Conservation (phyloP, 2,888 invertebrate genomes). For the Acronicta psi region DNA sequence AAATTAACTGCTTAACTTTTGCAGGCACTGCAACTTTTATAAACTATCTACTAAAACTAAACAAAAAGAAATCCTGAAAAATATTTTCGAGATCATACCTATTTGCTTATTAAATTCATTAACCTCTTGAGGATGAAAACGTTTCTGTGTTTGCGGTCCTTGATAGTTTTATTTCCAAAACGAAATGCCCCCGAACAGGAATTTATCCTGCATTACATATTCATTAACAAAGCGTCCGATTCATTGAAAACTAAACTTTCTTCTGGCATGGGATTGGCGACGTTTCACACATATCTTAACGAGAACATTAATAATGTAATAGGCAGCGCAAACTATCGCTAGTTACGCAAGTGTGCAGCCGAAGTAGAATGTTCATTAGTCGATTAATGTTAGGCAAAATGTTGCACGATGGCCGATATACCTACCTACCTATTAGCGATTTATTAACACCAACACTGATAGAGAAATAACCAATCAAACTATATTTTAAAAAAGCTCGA, state of each 20-base stretch:
- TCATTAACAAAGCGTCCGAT: slow-evolving; percentile 32
- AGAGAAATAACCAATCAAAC: too few species aligned
- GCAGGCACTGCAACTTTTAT: too few species aligned
- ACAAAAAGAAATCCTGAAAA: too few species aligned
- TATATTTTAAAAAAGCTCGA: too few species aligned
- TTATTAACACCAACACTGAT: too few species aligned
- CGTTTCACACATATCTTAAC: slow-evolving; percentile 46
- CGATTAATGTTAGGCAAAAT: neutral
- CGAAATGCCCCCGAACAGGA: slow-evolving; percentile 16
- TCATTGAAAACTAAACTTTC: slow-evolving; percentile 46
- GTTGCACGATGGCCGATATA: neutral
- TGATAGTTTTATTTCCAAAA: neutral
- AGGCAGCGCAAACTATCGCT: slow-evolving; percentile 54
- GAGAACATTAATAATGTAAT: slow-evolving; percentile 43
- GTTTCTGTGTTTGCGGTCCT: too few species aligned
- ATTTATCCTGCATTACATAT: slow-evolving; percentile 33
- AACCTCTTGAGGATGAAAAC: too few species aligned
- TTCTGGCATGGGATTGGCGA: slow-evolving; percentile 41
- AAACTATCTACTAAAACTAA: too few species aligned
- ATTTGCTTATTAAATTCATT: too few species aligned
- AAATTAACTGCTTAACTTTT: too few species aligned
- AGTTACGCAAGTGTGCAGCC: slow-evolving; percentile 53
- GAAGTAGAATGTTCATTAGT: slow-evolving; percentile 4
- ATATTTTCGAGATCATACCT: too few species aligned
- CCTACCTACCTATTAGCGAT: too few species aligned